These are phyloP conservation scores for Artemisiospiza belli DNA, from an alignment of 2,113 vertebrate genomes.

Conservation along the genomic window DNA sequence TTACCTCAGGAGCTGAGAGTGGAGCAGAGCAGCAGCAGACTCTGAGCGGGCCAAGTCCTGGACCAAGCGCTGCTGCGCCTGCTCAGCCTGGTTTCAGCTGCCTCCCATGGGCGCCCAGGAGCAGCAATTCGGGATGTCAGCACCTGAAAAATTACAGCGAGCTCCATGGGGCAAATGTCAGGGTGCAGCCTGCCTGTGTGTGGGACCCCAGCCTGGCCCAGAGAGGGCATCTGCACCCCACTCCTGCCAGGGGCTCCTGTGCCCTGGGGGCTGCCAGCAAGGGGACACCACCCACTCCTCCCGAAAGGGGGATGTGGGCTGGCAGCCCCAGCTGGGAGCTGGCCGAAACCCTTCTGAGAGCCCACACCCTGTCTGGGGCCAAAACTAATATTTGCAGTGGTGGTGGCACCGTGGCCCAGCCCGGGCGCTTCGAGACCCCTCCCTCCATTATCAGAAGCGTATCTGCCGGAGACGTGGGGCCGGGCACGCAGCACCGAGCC, in stretches of 20 bases:
- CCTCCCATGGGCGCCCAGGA: background rate
- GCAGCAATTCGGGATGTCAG: background rate
- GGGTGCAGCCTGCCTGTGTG: background rate
- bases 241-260: background rate
- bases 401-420: background rate
- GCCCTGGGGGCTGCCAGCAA: background rate
- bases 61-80: background rate
- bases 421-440: accelerated
- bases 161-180: background rate
- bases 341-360: background rate
- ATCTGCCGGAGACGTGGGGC: background rate
- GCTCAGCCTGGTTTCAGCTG: background rate
- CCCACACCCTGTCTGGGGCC: background rate
- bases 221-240: background rate
- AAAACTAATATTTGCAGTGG: background rate
- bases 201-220: background rate
- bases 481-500: background rate
- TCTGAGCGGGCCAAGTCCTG: background rate
- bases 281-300: background rate
- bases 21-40: background rate
- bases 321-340: background rate
- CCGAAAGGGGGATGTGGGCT: background rate
- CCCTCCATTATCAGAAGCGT: background rate
- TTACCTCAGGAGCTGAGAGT: background rate
- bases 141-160: background rate